Evolutionary conservation across 2,797 vertebrate genomes (phyloP).

Genomic region (Myotis findleyi): DNA sequence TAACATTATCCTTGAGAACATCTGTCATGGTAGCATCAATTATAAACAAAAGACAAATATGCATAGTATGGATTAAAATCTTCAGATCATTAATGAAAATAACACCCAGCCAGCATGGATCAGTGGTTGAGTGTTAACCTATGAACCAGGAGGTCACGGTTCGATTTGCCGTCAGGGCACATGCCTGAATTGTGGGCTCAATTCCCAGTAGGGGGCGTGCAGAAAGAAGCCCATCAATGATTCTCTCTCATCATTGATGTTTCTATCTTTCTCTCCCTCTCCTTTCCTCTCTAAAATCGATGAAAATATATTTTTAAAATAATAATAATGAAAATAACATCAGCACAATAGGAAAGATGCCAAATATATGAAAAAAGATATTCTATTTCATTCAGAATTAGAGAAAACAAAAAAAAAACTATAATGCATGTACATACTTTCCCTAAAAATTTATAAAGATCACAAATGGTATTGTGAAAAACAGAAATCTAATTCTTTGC

Average conservation of each 20-base stretch:
- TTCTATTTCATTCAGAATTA: slow-evolving; percentile 16
- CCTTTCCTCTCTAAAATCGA: too few species aligned
- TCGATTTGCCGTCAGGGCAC: too few species aligned
- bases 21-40: neutral
- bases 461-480: neutral
- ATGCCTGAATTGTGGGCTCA: too few species aligned
- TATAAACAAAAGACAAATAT: neutral
- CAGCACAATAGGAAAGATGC: neutral
- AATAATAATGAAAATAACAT: too few species aligned
- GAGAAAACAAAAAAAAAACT: neutral
- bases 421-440: neutral
- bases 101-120: neutral
- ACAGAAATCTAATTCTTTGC: neutral
- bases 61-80: neutral
- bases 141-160: too few species aligned
- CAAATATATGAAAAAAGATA: neutral
- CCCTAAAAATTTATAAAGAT: neutral
- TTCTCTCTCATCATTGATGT: too few species aligned
- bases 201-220: too few species aligned
- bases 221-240: too few species aligned
- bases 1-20: neutral
- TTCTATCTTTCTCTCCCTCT: too few species aligned
- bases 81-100: neutral
- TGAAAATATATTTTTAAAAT: too few species aligned
- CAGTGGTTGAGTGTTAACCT: too few species aligned